Base-by-base conservation (phyloP, 2,888 invertebrate genomes). In the Melipona bicolor region DNA sequence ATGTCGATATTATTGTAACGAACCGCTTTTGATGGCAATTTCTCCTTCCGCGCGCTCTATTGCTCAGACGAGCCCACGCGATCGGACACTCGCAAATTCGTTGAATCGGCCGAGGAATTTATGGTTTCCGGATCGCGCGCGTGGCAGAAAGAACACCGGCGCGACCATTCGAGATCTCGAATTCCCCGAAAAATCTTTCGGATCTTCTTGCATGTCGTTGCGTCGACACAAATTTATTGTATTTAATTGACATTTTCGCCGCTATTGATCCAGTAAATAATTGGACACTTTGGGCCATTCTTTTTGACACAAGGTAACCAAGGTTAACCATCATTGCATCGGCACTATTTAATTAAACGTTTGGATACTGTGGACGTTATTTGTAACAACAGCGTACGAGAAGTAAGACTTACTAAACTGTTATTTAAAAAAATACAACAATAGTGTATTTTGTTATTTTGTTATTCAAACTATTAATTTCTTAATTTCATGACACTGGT, bases 1-100 rank as follows among this genome's bases (percentile, higher is more conserved):
- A 93, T 94, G 93, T 92, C 90, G 90, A 91, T 91, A 93, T 94
- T 93, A 93, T 93, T 93, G 92, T 92, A 93, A 92, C 91, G 92
- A 92, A 90, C 84, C 89, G 84, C 89, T 91, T 90, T 90, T 90
- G 87, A 92, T 92, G 87, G 91, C 91, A 87, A 91, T 92, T 92
- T 91, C 91, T 83, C 72, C 83, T 77, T 77, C 71, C 81, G 64
- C 83, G 84, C 68, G 74, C 64, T 54, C 77, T 76, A 75, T 70
- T 70, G 65, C 70, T 43, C 81, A 52, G 69, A 62, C 73, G 59
- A 56, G 77, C 76, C 68, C 78, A 75, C 68, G 56, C 83, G 67
- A 82, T 85, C 85, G 87, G 82, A 84, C 86, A 72, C 81, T 75
- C 78, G 77, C 83, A 78, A 83, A 75, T 79, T 84, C 79, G 79